Evolutionary conservation across 2,797 vertebrate species (phyloP).

Genomic region (Coregonus suidteri): DNA sequence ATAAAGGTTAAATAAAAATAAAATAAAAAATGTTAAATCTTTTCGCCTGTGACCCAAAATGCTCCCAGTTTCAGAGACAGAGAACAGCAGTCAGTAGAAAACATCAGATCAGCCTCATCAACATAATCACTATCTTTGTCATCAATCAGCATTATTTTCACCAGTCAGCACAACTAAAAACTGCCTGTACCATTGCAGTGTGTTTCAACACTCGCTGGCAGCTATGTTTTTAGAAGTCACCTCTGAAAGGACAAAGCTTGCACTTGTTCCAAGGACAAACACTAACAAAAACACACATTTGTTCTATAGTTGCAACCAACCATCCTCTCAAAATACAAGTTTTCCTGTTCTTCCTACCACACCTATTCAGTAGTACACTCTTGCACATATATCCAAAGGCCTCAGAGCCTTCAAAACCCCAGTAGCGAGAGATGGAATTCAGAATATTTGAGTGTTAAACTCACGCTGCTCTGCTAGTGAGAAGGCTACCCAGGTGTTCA

Average conservation of each 20-base stretch:
- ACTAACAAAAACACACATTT: slow-evolving; percentile 48
- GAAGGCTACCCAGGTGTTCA: slow-evolving; percentile 75
- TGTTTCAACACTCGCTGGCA: slow-evolving; percentile 19
- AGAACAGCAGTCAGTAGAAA: slow-evolving; percentile 37
- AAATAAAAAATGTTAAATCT: slow-evolving; percentile 11
- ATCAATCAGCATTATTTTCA: slow-evolving; percentile 33
- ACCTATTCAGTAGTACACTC: slow-evolving; percentile 19
- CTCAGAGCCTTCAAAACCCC: slow-evolving; percentile 45
- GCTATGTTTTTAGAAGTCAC: no score
- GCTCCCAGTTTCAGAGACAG: slow-evolving; percentile 64
- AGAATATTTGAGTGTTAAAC: slow-evolving; percentile 46
- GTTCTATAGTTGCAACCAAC: slow-evolving; percentile 37
- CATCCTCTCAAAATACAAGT: not conserved
- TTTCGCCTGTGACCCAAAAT: slow-evolving; percentile 64
- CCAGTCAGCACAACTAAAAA: slow-evolving; percentile 42
- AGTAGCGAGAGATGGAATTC: slow-evolving; percentile 49
- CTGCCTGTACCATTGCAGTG: slow-evolving; percentile 26
- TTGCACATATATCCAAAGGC: slow-evolving; percentile 38
- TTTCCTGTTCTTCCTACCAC: slow-evolving; percentile 10
- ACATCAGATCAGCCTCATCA: slow-evolving; percentile 42
- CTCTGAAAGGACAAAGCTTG: slow-evolving; percentile 30
- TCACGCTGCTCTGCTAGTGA: slow-evolving; percentile 74
- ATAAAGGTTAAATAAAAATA: no score
- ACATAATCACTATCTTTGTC: slow-evolving; percentile 32
- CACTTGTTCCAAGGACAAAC: slow-evolving; percentile 46